phyloP scores from a whole-genome alignment of 1,140 invertebrate species.

The Aporrectodea caliginosa region DNA sequence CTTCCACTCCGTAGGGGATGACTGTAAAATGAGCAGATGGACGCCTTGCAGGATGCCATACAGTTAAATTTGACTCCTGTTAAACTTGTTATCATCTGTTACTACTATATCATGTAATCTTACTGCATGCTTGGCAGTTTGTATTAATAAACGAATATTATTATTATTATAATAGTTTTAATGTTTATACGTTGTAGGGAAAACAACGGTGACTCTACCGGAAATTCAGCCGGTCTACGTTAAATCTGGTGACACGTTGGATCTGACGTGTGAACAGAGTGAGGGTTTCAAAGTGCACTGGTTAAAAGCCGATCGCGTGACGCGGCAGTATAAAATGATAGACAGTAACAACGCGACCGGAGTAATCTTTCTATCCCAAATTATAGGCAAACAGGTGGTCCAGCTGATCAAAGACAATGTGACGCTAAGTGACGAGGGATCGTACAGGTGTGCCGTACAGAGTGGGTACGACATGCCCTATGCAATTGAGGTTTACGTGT shows the following conservation, averaged over 20 bases:
- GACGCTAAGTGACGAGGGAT: neutral
- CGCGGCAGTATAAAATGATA: conserved; percentile 1
- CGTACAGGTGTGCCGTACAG: conserved; percentile 11
- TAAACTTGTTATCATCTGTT: neutral
- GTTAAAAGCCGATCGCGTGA: neutral
- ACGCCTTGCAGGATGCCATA: neutral
- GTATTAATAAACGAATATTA: neutral
- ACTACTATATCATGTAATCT: neutral
- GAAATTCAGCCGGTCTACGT: conserved; percentile 17
- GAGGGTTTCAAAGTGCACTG: conserved; percentile 9
- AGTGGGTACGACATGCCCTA: conserved; percentile 7
- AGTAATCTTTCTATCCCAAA: neutral
- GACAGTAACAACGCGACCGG: conserved; percentile 8
- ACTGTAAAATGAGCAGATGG: neutral
- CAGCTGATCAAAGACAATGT: conserved; percentile 11
- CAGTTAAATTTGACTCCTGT: neutral
- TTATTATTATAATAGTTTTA: neutral
- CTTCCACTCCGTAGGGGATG: too few relatives aligned
- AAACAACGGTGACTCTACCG: neutral
- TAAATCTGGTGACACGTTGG: conserved; percentile 6
- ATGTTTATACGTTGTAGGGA: neutral
- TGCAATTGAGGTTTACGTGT: conserved; percentile 15
- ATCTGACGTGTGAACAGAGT: conserved; percentile 10
- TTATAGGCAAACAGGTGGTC: conserved; percentile 1
- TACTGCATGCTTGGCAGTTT: neutral